Evolutionary conservation across 2,113 vertebrate species (phyloP), one percentile per base, ranked within the genome.

Genomic region (Calidris pygmaea): DNA sequence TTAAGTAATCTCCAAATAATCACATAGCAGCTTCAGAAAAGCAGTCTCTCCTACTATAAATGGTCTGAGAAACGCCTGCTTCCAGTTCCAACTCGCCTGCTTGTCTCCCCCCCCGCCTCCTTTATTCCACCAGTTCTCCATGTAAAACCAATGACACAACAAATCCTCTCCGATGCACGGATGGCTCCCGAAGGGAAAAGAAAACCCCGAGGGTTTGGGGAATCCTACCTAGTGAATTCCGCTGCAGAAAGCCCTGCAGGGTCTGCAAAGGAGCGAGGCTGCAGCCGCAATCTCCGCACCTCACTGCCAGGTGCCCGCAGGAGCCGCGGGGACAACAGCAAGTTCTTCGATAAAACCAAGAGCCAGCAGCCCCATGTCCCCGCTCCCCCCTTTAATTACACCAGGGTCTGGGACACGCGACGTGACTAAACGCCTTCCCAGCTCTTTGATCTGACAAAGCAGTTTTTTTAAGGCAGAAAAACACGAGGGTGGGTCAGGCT

Each of bases 391-490:
- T 26, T 74, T 14, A 39, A 75, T 30, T 18, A 6, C 53, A 30
- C 26, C 27, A 7, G n/a, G 8, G 4, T 8, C 65, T 58, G 11
- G 53, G n/a, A 20, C 41, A 3, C 48, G 12, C 23, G 4, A 3
- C 0, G 2, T 12, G 39, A 34, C 73, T 29, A 7, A 84, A 71
- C 0, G 1, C 21, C 59, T 71, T 32, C 24, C 75, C 41, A 1
- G 43, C 8, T 63, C 65, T 41, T n/a, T 45, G 23, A 34, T 91
- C 65, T 83, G 87, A 90, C 89, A 86, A 88, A 95, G 96, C 87
- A 35, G 7, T 90, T 92, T 77, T 47, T 47, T 47, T 41, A 77
- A 86, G 4, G 41, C 89, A 59, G 84, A 22, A 52, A 73, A 84
- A 66, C 14, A 56, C 19, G 15, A 81, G 95, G 93, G 87, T 76